Evolutionary conservation across 2,113 vertebrate genomes (phyloP).

Genomic region (Artemisiospiza belli): DNA sequence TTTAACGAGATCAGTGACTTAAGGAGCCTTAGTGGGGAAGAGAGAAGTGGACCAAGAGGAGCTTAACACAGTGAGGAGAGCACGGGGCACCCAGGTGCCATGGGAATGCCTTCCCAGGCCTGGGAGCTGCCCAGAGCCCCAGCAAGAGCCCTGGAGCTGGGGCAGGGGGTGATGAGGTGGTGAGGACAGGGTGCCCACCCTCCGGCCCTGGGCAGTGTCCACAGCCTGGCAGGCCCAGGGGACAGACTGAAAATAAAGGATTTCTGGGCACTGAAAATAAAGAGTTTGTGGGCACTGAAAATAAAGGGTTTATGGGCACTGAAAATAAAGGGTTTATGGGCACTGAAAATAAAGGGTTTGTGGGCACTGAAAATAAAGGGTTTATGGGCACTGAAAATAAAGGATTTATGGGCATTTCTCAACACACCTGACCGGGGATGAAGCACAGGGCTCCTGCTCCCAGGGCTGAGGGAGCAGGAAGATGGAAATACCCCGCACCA

Average conservation of each 20-base stretch:
- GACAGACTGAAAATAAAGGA: rapidly evolving
- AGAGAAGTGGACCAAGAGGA: constrained; percentile 29
- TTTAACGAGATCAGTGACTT: constrained; percentile 48
- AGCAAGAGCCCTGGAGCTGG: neutral
- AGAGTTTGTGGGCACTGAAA: too few species aligned
- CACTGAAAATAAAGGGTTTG: neutral
- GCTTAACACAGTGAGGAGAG: neutral
- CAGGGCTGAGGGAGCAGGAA: rapidly evolving
- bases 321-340: neutral
- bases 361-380: rapidly evolving
- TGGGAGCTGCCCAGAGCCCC: neutral
- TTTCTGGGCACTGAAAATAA: too few species aligned
- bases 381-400: too few species aligned
- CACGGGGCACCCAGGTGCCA: neutral
- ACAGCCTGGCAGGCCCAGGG: neutral
- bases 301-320: neutral
- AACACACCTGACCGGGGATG: rapidly evolving
- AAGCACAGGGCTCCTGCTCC: neutral
- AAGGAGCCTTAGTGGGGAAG: neutral
- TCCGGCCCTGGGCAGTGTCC: rapidly evolving
- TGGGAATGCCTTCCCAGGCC: neutral
- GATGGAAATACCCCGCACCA: rapidly evolving
- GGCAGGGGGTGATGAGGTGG: rapidly evolving
- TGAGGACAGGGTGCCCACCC: neutral
- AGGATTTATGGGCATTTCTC: neutral